A percentile compares a stretch with the other conserved stretches of the same genome.
phyloP scores from a whole-genome alignment of 2,888 invertebrate genomes.

The Orchestes rusci region DNA sequence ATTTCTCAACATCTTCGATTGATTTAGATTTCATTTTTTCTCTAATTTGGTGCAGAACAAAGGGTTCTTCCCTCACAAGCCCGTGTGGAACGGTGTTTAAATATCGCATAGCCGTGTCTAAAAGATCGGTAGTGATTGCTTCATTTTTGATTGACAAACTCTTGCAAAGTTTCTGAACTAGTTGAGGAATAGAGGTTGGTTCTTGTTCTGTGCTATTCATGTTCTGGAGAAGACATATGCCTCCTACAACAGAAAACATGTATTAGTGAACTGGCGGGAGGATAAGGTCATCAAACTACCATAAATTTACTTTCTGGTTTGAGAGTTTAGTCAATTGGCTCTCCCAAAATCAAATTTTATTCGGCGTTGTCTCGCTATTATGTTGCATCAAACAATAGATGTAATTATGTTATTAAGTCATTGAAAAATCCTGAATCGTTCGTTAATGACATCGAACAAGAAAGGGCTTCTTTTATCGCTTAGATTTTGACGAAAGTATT shows the following conservation, averaged over 20 bases:
- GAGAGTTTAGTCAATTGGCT: no score
- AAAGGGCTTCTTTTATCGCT: no score
- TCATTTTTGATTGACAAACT: conserved; percentile 36
- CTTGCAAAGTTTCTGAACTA: conserved; percentile 38
- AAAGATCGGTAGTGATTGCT: conserved; percentile 30
- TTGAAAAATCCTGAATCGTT: no score
- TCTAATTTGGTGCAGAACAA: conserved; percentile 33
- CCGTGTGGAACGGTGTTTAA: conserved; percentile 13
- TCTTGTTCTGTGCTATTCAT: conserved; percentile 15
- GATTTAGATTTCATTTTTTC: conserved; percentile 30
- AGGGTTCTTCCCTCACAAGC: conserved; percentile 32
- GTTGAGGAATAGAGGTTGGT: conserved; percentile 25
- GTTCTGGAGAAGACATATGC: conserved; percentile 8
- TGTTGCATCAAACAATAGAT: no score
- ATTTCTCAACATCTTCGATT: conserved; percentile 34
- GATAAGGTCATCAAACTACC: no score
- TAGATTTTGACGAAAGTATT: no score
- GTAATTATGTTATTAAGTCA: no score
- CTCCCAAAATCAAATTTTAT: no score
- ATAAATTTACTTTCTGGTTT: no score
- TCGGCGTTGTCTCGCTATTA: no score
- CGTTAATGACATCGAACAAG: no score
- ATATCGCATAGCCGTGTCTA: conserved; percentile 19
- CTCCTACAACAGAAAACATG: conserved; percentile 14
- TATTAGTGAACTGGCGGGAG: no score